Base-by-base conservation (phyloP, 2,888 invertebrate genomes). In the Phaonia tiefii region DNA sequence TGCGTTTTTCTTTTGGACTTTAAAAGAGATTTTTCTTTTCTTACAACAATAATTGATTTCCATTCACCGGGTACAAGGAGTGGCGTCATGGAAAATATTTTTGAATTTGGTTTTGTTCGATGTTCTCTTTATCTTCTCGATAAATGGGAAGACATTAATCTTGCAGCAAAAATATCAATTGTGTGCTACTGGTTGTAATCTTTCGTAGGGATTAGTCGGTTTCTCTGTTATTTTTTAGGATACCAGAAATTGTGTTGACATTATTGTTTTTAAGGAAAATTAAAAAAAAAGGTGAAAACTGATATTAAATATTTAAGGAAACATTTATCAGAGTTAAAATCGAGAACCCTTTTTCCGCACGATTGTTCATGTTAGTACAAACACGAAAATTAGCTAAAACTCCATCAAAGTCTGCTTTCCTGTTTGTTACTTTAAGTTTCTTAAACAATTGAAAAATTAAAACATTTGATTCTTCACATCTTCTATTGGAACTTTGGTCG, bases 351-450 rank as follows among this genome's bases (percentile, higher is more conserved):
- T 1, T 58, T 58, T 58, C 31, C 58, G 58, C 58, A 58, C 31
- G 17, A 31, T 58, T 58, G 58, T 58, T 31, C 58, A n/a, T n/a
- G n/a, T n/a, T n/a, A n/a, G 31, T 4, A 58, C 58, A 58, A 58
- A 5, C 26, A 26, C 58, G 31, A 26, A 31, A 58, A 58, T 58
- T 58, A 46, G 56, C 56, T 1, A 11, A n/a, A n/a, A n/a, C n/a
- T n/a, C n/a, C n/a, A n/a, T n/a, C n/a, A n/a, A n/a, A n/a, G n/a
- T n/a, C n/a, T n/a, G n/a, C n/a, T n/a, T n/a, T n/a, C n/a, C n/a
- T n/a, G n/a, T n/a, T n/a, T n/a, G n/a, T n/a, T n/a, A n/a, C n/a
- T n/a, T n/a, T n/a, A n/a, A n/a, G n/a, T n/a, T n/a, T n/a, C n/a
- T n/a, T n/a, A n/a, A n/a, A n/a, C n/a, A n/a, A n/a, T n/a, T n/a